Evolutionary conservation across 2,888 invertebrate genomes (phyloP), one percentile per base, ranked within the genome.

Genomic region (Hybos culiciformis): DNA sequence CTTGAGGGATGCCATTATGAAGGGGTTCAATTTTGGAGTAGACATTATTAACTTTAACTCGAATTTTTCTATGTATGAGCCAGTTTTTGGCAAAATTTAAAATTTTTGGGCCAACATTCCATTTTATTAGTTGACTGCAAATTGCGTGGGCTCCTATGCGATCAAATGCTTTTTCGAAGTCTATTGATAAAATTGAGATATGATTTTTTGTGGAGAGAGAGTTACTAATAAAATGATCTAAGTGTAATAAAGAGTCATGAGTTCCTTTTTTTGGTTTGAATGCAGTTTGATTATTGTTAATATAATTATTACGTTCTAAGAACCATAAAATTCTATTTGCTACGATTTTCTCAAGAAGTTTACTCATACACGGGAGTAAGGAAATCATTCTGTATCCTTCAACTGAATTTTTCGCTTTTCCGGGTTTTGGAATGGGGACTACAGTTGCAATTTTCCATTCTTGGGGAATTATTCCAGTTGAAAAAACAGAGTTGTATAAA

Each of bases 381-480:
- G 14, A 34, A 18, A 34, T 34, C 5, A 17, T 14, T 34, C 34
- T 34, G 14, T 34, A 34, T 4, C 34, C 34, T 34, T 33, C 34
- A 9, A 34, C 4, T 29, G 11, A 4, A 11, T 29, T n/a, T 29
- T n/a, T 29, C n/a, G 29, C 12, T 11, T 29, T 29, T 9, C 34
- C 3, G 5, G 24, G 33, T 19, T 41, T 41, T 4, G 6, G 29
- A n/a, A 41, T 33, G n/a, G 41, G 41, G 11, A 34, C 31, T 12
- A 39, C 20, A 2, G 20, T 29, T 11, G 12, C 17, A 8, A 11
- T 40, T 24, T 24, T 39, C 39, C 23, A 39, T 39, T 39, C 39
- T 21, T 39, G 39, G 5, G 39, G 39, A 39, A 40, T 40, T 12
- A 31, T 40, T 20, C 40, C 31, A n/a, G 29, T 31, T 9, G 14